Conservation (phyloP, 2,888 invertebrate genomes). For the Ectropis crepuscularia region DNA sequence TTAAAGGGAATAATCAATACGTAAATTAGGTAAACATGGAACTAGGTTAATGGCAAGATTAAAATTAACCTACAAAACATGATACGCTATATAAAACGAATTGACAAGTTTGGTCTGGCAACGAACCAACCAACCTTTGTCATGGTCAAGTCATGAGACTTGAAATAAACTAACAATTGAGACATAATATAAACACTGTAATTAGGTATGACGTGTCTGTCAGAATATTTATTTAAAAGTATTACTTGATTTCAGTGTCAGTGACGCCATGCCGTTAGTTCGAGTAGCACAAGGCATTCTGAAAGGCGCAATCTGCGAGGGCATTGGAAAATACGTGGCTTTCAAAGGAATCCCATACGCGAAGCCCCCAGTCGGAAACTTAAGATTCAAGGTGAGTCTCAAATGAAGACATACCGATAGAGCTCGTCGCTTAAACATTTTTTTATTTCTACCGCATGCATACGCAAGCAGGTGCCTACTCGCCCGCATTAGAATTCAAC, state of each 20-base stretch:
- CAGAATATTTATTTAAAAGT: not conserved
- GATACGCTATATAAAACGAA: conserved; percentile 26
- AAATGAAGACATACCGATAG: conserved; percentile 49
- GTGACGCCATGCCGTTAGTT: conserved; percentile 59
- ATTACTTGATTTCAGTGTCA: conserved; percentile 45
- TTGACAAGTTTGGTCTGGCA: conserved; percentile 36
- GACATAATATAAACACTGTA: conserved; percentile 6
- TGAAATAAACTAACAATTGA: conserved; percentile 7
- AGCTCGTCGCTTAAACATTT: conserved; percentile 48
- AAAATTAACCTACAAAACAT: conserved; percentile 26
- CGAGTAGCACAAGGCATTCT: conserved; percentile 66
- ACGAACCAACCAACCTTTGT: conserved; percentile 38
- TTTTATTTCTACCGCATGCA: conserved; percentile 51
- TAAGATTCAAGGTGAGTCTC: conserved; percentile 85
- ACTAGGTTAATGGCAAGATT: conserved; percentile 24
- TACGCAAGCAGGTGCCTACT: conserved; percentile 41
- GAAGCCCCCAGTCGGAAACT: conserved; percentile 82
- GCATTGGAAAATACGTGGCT: conserved; percentile 63
- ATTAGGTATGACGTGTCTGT: not conserved
- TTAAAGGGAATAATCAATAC: no score
- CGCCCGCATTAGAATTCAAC: conserved; percentile 52
- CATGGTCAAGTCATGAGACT: conserved; percentile 37
- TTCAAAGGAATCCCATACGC: conserved; percentile 86
- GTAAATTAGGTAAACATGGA: not conserved
- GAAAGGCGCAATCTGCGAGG: conserved; percentile 62